Evolutionary conservation across 2,888 invertebrate species (phyloP).

Genomic region (Cephus runcator): DNA sequence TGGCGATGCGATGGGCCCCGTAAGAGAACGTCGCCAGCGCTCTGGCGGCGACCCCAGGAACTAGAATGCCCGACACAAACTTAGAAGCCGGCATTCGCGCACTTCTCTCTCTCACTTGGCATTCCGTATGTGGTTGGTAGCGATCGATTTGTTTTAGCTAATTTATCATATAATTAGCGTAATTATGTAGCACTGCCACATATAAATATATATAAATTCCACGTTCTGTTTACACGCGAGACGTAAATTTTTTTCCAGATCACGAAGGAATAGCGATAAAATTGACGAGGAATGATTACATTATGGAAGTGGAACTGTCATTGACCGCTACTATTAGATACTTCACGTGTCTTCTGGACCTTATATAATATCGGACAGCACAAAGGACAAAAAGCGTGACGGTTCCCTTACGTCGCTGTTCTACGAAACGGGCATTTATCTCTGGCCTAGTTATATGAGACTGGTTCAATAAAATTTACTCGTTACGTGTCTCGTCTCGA

Average conservation of each 20-base stretch:
- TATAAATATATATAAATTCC: not conserved
- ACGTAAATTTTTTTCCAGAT: not conserved
- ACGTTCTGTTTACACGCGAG: not conserved
- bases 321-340: conserved; percentile 1
- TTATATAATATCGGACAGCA: not conserved
- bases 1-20: not conserved
- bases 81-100: not conserved
- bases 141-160: not conserved
- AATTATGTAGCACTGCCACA: not conserved
- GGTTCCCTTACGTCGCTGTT: conserved; percentile 9
- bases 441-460: conserved; percentile 20
- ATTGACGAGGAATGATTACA: not conserved
- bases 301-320: not conserved
- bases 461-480: not conserved
- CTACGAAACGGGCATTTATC: conserved; percentile 29
- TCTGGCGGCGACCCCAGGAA: not conserved
- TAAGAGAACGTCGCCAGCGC: not conserved
- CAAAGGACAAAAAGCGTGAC: not conserved
- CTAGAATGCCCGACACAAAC: not conserved
- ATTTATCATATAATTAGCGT: not conserved
- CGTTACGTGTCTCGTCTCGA: not conserved
- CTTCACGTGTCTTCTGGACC: not conserved
- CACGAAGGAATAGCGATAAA: not conserved
- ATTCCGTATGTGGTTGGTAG: not conserved
- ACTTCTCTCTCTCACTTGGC: not conserved